Percentiles rank a stretch among this genome's conserved stretches.
Conservation (phyloP, 2,797 vertebrate species). For the Anguilla marmorata region DNA sequence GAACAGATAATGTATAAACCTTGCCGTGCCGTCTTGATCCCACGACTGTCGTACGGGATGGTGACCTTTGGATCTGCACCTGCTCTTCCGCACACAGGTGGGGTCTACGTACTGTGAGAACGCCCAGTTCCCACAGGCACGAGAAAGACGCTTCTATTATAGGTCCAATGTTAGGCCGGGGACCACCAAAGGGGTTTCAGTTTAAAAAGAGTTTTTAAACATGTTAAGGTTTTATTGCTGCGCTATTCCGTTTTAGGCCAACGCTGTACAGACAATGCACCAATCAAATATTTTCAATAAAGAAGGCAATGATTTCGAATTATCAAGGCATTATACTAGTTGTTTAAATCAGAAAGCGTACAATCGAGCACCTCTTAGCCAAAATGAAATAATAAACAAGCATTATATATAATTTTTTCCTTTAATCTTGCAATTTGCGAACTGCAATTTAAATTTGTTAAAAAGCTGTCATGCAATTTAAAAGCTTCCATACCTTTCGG, state of each 20-base stretch:
- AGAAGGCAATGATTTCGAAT: not conserved
- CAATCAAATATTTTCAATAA: not conserved
- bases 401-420: too few relatives aligned
- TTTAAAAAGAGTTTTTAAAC: not conserved
- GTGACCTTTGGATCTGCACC: conserved; percentile 55
- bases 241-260: not conserved
- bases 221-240: not conserved
- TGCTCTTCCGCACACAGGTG: conserved; percentile 50
- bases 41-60: conserved; percentile 21
- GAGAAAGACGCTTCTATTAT: not conserved
- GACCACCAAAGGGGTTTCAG: conserved; percentile 19
- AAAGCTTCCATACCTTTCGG: not conserved
- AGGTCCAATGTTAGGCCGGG: not conserved
- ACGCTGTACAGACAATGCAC: not conserved
- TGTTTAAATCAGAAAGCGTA: too few relatives aligned
- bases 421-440: too few relatives aligned
- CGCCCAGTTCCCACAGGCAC: conserved; percentile 42
- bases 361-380: too few relatives aligned
- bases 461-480: not conserved
- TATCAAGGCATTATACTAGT: not conserved
- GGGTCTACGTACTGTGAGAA: conserved; percentile 20
- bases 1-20: not conserved
- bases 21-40: conserved; percentile 15
- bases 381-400: too few relatives aligned
- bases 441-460: too few relatives aligned